Conservation (phyloP, 2,888 invertebrate species). For the Rotaria macrura region DNA sequence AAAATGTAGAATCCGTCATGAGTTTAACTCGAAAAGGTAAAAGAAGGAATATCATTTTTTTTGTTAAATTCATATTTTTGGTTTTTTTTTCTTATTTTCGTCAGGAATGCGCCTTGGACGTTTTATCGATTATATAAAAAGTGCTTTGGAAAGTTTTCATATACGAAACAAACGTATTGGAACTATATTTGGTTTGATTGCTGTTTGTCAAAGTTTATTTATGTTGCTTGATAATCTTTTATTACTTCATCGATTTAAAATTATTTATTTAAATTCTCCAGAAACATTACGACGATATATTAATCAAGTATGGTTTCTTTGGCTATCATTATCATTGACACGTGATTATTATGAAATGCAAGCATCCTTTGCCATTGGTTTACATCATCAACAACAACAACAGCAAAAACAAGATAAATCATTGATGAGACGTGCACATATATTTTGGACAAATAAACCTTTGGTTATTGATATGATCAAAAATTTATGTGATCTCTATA, state of each 20-base stretch:
- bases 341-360: conserved; percentile 1
- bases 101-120: background rate
- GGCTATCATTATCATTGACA: background rate
- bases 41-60: background rate
- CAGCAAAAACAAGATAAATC: background rate
- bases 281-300: background rate
- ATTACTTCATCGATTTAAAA: background rate
- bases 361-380: background rate
- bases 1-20: background rate
- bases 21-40: conserved; percentile 7
- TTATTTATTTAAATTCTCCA: background rate
- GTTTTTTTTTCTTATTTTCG: background rate
- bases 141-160: background rate
- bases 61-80: background rate
- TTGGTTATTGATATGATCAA: background rate
- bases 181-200: background rate
- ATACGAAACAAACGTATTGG: background rate
- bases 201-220: background rate
- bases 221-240: background rate
- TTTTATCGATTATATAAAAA: background rate
- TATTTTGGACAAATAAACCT: background rate
- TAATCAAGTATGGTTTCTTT: background rate
- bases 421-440: background rate
- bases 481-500: background rate
- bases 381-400: background rate